Evolutionary conservation across 1,140 invertebrate genomes (phyloP).

Genomic region (Zophobas atratus): DNA sequence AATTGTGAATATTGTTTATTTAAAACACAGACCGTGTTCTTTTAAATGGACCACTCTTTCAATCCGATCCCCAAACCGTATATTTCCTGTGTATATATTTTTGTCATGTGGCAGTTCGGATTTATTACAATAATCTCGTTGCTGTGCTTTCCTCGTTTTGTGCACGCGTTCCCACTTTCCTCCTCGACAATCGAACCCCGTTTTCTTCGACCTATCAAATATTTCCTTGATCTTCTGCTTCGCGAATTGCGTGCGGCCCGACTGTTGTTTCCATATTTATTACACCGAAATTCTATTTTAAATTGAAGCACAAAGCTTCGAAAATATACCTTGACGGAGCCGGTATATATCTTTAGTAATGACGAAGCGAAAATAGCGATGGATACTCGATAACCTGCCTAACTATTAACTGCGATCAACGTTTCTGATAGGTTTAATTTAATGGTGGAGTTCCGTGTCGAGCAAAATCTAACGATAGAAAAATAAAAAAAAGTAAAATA

Average conservation of each 20-base stretch:
- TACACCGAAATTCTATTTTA: slow-evolving; percentile 31
- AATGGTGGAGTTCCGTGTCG: slow-evolving; percentile 23
- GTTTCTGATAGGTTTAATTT: slow-evolving; percentile 21
- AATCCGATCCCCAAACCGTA: no score
- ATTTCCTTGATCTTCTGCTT: neutral
- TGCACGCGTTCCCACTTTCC: neutral
- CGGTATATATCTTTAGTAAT: slow-evolving; percentile 16
- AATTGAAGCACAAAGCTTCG: slow-evolving; percentile 37
- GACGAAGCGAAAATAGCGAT: slow-evolving; percentile 35
- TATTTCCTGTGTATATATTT: no score
- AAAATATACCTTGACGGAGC: slow-evolving; percentile 9
- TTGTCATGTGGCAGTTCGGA: neutral
- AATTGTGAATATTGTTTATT: no score
- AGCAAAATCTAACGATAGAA: slow-evolving; percentile 25
- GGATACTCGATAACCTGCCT: slow-evolving; percentile 23
- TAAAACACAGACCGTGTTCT: no score
- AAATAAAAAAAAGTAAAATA: slow-evolving; percentile 2
- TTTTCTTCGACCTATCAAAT: neutral
- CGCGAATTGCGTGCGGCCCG: slow-evolving; percentile 21
- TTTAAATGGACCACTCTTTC: no score
- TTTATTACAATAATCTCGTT: neutral
- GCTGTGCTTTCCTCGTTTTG: no score
- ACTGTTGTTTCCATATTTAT: slow-evolving; percentile 36
- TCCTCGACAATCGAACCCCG: neutral
- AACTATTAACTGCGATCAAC: slow-evolving; percentile 28